A percentile compares a stretch with the other conserved stretches of the same genome.
Evolutionary conservation across 30 jellyfish, hydroid and myxozoan genomes (phyloP).

Genomic region (Sanderia malayensis): DNA sequence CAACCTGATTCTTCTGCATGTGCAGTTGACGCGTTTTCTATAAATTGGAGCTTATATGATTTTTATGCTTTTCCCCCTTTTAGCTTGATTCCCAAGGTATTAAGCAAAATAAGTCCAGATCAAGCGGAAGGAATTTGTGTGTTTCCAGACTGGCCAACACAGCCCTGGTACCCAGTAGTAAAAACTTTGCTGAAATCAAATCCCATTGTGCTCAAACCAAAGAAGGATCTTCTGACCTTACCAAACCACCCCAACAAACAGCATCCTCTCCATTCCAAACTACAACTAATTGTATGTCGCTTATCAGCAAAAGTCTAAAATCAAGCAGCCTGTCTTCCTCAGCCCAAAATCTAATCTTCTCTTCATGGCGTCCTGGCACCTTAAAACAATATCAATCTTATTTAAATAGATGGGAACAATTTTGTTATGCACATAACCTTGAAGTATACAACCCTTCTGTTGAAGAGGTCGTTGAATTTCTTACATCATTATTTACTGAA

Average conservation of each 20-base stretch:
- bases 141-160: slow-evolving; percentile 35
- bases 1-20: neutral
- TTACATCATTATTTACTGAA: neutral
- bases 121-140: neutral
- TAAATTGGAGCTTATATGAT: slow-evolving; percentile 3
- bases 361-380: slow-evolving; percentile 45
- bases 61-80: slow-evolving; percentile 30
- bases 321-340: slow-evolving; percentile 4
- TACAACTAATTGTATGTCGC: slow-evolving; percentile 16
- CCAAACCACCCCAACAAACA: slow-evolving; percentile 6
- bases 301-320: slow-evolving; percentile 15
- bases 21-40: slow-evolving; percentile 19
- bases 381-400: slow-evolving; percentile 16
- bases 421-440: slow-evolving; percentile 4
- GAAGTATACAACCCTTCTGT: slow-evolving; percentile 7
- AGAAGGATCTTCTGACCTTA: slow-evolving; percentile 2
- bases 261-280: slow-evolving; percentile 24
- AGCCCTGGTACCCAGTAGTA: slow-evolving; percentile 20
- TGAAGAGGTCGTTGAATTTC: slow-evolving; percentile 7
- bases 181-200: neutral
- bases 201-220: slow-evolving; percentile 5
- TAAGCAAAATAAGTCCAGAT: neutral
- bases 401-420: slow-evolving; percentile 1
- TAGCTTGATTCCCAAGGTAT: neutral
- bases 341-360: neutral